Evolutionary conservation across 2,888 invertebrate genomes (phyloP).

Genomic region (Phymatocera aterrima): DNA sequence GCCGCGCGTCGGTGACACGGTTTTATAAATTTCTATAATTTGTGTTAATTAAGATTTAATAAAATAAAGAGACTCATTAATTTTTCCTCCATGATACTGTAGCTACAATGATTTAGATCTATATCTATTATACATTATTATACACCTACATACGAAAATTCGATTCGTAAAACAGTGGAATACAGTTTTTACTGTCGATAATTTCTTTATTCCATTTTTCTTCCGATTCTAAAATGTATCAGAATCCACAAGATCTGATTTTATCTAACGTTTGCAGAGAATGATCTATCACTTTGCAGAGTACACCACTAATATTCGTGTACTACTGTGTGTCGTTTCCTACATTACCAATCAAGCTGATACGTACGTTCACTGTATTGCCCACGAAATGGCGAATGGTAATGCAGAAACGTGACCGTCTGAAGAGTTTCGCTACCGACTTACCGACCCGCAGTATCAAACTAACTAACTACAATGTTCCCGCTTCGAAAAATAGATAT

Average conservation of each 20-base stretch:
- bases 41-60: no score
- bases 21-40: constrained; percentile 11
- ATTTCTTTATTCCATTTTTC: not conserved
- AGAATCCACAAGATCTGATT: not conserved
- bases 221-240: not conserved
- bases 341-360: not conserved
- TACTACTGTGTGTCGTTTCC: not conserved
- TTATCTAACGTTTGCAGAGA: not conserved
- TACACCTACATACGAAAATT: no score
- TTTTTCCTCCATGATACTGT: no score
- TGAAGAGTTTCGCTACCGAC: not conserved
- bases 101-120: no score
- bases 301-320: not conserved
- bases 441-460: constrained; percentile 3
- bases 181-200: no score
- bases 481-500: not conserved
- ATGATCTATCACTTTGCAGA: not conserved
- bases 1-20: not conserved
- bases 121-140: no score
- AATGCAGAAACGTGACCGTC: not conserved
- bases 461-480: not conserved
- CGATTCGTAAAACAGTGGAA: no score
- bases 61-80: no score
- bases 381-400: not conserved
- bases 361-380: not conserved